A percentile compares a stretch with the other conserved stretches of the same genome.
phyloP scores from a whole-genome alignment of 2,888 invertebrate genomes.

The Hydrotaea diabolus region DNA sequence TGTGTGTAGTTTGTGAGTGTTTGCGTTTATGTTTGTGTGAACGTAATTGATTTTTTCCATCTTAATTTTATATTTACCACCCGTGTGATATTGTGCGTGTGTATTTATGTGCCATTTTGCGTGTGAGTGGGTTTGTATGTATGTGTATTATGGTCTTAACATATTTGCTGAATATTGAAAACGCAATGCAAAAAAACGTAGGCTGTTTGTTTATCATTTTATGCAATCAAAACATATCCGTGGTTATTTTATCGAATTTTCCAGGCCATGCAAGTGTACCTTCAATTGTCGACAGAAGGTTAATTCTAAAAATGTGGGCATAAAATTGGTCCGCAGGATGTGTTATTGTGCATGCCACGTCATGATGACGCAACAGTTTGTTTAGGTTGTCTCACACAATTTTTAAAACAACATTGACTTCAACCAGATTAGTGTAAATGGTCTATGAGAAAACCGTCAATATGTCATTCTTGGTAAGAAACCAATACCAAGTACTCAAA shows the following conservation, averaged over 20 bases:
- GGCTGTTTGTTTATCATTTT: slow-evolving; percentile 30
- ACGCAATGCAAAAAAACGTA: neutral
- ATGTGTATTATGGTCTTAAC: slow-evolving; percentile 29
- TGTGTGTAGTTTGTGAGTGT: slow-evolving; percentile 11
- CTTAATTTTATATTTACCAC: slow-evolving; percentile 46
- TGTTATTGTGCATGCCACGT: neutral
- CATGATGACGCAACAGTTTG: neutral
- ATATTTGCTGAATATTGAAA: slow-evolving; percentile 38
- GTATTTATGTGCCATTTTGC: neutral
- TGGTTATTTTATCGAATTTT: neutral
- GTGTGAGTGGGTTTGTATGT: neutral
- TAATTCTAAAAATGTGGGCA: neutral
- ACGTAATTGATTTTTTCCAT: slow-evolving; percentile 44
- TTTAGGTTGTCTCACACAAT: slow-evolving; percentile 7
- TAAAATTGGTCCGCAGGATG: neutral
- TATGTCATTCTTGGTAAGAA: neutral
- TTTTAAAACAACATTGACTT: neutral
- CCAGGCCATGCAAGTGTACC: neutral
- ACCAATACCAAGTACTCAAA: no score
- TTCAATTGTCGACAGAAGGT: neutral
- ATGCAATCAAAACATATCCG: slow-evolving; percentile 12
- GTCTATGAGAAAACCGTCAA: neutral
- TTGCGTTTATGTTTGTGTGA: slow-evolving; percentile 11
- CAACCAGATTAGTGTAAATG: neutral
- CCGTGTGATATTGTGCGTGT: neutral